A percentile compares a stretch with the other conserved stretches of the same genome.
These are phyloP conservation scores for Leontopithecus rosalia DNA, from an alignment of 2,797 vertebrate species.

Conservation along the genomic window DNA sequence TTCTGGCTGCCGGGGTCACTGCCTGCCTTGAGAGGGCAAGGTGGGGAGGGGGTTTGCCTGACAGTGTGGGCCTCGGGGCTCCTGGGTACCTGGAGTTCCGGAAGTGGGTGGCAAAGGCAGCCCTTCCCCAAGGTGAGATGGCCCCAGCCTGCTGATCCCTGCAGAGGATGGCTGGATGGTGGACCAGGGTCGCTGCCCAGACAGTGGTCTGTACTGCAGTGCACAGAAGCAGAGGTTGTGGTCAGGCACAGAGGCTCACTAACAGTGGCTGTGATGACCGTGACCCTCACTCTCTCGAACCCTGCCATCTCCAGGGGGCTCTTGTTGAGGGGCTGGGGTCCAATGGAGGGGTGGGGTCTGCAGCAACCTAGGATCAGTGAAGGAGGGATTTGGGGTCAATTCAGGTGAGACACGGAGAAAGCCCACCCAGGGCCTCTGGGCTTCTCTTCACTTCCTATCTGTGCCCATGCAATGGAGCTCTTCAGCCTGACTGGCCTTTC, in stretches of 20 bases:
- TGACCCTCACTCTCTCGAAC: too few relatives aligned
- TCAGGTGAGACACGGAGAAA: too few relatives aligned
- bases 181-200: accelerated
- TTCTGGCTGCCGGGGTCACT: background rate
- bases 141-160: too few relatives aligned
- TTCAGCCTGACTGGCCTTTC: background rate
- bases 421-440: background rate
- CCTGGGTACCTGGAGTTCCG: background rate
- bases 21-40: background rate
- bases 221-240: accelerated
- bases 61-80: accelerated
- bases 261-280: background rate
- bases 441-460: background rate
- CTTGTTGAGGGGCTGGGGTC: background rate
- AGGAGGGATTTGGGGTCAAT: background rate
- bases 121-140: background rate
- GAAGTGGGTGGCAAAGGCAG: background rate
- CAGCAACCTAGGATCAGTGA: background rate
- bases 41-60: background rate
- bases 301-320: background rate
- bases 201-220: accelerated
- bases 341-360: accelerated
- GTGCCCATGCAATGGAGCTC: background rate
- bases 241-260: accelerated
- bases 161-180: background rate